phyloP scores from a whole-genome alignment of 2,113 vertebrate species.

The Myrmecophaga tridactyla region DNA sequence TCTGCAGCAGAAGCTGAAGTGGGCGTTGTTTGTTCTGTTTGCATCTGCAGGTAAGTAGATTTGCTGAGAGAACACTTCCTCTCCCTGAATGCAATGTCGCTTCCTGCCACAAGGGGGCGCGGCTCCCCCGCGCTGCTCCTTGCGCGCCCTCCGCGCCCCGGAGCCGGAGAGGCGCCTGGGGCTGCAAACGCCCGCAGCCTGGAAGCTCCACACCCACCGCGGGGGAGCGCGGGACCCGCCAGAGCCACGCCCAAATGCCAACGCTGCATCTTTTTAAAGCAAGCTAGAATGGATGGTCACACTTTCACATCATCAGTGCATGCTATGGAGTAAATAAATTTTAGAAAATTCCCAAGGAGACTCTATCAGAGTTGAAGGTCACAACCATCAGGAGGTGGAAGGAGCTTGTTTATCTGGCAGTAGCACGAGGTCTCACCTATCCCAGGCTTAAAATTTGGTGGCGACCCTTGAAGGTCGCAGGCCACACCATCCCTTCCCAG shows the following conservation, averaged over 20 bases:
- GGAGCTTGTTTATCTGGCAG: background rate
- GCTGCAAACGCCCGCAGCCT: background rate
- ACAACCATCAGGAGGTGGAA: background rate
- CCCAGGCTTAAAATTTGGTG: background rate
- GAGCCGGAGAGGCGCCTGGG: accelerated
- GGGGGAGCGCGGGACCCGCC: background rate
- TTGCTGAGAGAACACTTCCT: background rate
- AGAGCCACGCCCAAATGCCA: too few species aligned
- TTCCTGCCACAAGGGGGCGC: conserved; percentile 26
- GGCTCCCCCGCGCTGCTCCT: background rate
- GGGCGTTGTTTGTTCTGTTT: background rate
- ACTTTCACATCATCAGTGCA: background rate
- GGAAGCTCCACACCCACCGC: background rate
- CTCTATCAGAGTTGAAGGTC: background rate
- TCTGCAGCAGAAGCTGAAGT: background rate
- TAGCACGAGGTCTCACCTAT: too few species aligned
- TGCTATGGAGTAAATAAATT: background rate
- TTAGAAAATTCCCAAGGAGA: background rate
- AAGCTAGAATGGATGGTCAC: too few species aligned
- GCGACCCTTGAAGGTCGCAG: background rate
- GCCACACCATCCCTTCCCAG: background rate
- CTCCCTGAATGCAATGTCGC: background rate
- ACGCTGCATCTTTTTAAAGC: too few species aligned
- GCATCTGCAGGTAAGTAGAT: accelerated
- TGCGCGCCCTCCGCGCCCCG: accelerated